These are phyloP conservation scores for Ips nitidus DNA, from an alignment of 1,140 invertebrate genomes.

Conservation along the genomic window DNA sequence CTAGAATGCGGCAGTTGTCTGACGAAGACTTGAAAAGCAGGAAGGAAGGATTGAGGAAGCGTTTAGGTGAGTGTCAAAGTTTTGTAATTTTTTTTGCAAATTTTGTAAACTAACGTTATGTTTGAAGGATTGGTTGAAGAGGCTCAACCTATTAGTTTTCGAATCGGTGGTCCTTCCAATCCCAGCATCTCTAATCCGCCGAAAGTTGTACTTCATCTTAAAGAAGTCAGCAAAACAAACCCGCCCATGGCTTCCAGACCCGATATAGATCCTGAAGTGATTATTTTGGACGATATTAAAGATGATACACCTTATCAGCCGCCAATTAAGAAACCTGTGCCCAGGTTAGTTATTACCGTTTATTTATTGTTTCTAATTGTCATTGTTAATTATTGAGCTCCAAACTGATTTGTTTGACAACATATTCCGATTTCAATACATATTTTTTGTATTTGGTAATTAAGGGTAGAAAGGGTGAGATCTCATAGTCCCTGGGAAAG, in stretches of 20 bases:
- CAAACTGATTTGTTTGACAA: too few relatives aligned
- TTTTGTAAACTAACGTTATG: not conserved
- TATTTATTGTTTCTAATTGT: too few relatives aligned
- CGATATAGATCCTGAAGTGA: constrained; percentile 49
- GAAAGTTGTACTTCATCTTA: constrained; percentile 18
- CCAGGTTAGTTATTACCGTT: too few relatives aligned
- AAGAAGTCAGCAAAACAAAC: constrained; percentile 22
- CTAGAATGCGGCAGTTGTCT: constrained; percentile 74
- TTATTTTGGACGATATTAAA: constrained; percentile 48
- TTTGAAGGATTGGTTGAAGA: constrained; percentile 46
- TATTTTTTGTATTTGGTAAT: not conserved
- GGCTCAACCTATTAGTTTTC: constrained; percentile 47
- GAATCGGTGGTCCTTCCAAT: constrained; percentile 38
- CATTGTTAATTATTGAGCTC: too few relatives aligned
- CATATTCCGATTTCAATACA: too few relatives aligned
- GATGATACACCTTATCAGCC: constrained; percentile 33
- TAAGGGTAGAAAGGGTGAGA: constrained; percentile 9
- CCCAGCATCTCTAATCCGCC: constrained; percentile 12
- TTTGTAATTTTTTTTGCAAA: not conserved
- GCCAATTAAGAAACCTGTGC: not conserved
- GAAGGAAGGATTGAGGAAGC: constrained; percentile 57
- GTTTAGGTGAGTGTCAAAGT: constrained; percentile 34
- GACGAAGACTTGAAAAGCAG: constrained; percentile 63
- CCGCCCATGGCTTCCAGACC: constrained; percentile 46
- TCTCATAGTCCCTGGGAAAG: constrained; percentile 50